Base-by-base conservation (phyloP, 2,113 vertebrate species). In the Perognathus longimembris region DNA sequence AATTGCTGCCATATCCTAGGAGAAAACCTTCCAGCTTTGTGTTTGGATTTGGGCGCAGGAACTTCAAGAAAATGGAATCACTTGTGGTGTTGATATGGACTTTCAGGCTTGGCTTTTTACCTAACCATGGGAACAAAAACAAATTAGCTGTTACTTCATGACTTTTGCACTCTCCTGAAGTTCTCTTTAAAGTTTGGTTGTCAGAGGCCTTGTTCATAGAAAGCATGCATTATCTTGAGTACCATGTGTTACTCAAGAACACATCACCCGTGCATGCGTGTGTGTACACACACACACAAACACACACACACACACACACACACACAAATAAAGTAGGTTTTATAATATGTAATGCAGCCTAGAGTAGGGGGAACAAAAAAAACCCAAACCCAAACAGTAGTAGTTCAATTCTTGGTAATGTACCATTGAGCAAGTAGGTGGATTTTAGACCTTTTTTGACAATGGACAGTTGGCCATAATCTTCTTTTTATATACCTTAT, bases 11-110 rank as follows among this genome's bases (percentile, higher is more conserved):
- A 6, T 99, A 99, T 57, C 99, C 99, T 97, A 99, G 95, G 95
- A 99, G 98, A 97, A 99, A 99, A 34, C 99, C 99, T 97, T 99
- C 98, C 4, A 99, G 97, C 93, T 98, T 99, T 81, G 98, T 98
- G 86, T 98, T 98, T 42, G 98, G 97, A 67, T 96, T 98, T 66
- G 98, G 98, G 69, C 97, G 98, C 89, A 99, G 94, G 92, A 99
- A 99, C 96, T 98, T 99, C 98, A 99, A 98, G 84, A 98, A 96
- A 40, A 99, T 98, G 0, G 99, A 99, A 98, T 99, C 99, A 76
- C 98, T 98, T 32, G 98, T 99, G 38, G 98, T 98, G 36, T 98
- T 99, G 97, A 99, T 99, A 67, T 98, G 98, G 87, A 99, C 99
- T 96, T 99, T 99, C 97, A 99, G 98, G 95, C 96, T 99, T 95